A percentile compares a stretch with the other conserved stretches of the same genome.
Evolutionary conservation across 2,888 invertebrate genomes (phyloP).

Genomic region (Drosophila cognata): DNA sequence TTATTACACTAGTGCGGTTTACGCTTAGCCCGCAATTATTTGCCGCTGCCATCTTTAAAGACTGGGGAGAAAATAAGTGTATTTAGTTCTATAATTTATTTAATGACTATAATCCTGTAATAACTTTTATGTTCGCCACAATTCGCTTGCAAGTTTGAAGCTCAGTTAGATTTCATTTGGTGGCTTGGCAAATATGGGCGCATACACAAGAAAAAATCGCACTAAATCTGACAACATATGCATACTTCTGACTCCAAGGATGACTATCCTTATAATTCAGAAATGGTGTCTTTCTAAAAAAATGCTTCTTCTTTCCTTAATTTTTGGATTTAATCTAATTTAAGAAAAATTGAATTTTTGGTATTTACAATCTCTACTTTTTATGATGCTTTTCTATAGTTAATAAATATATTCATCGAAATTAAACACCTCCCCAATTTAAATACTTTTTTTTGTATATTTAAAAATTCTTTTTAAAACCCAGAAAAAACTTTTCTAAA

Average conservation of each 20-base stretch:
- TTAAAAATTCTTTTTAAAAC: neutral
- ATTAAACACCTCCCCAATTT: neutral
- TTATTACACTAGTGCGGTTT: no score
- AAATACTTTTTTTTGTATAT: neutral
- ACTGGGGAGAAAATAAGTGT: neutral
- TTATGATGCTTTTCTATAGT: no score
- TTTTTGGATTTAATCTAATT: neutral
- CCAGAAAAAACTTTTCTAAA: neutral
- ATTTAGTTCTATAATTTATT: conserved; percentile 34
- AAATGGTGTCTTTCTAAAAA: neutral
- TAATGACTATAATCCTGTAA: conserved; percentile 42
- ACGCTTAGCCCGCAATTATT: no score
- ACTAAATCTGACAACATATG: neutral
- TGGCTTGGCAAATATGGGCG: conserved; percentile 22
- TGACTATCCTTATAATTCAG: neutral
- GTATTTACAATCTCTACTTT: fast-evolving
- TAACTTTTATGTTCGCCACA: conserved; percentile 33
- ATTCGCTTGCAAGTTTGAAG: conserved; percentile 22
- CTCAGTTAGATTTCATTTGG: conserved; percentile 34
- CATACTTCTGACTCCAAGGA: neutral
- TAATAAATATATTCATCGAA: no score
- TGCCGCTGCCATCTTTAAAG: neutral
- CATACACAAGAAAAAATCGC: neutral
- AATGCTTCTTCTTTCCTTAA: fast-evolving
- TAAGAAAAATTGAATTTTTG: neutral